These are phyloP conservation scores for Trichoplusia ni DNA, from an alignment of 1,140 invertebrate species.

Conservation along the genomic window DNA sequence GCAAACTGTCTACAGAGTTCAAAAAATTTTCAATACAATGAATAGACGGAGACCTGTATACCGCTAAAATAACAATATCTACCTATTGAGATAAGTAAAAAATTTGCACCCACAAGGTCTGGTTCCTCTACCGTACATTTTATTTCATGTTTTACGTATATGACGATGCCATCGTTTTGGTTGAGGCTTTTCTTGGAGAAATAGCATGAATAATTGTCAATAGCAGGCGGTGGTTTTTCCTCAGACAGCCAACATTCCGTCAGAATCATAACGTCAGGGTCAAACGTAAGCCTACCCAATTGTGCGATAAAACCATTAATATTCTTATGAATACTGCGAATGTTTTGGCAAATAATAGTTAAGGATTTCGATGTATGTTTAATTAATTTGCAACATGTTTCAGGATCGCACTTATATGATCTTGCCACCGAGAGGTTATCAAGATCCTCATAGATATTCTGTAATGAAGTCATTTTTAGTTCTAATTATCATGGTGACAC, in stretches of 20 bases:
- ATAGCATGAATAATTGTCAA: slow-evolving; percentile 14
- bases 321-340: slow-evolving; percentile 33
- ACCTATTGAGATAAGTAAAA: slow-evolving; percentile 11
- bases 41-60: background rate
- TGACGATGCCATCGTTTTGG: slow-evolving; percentile 31
- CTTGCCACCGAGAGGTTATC: slow-evolving; percentile 17
- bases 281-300: slow-evolving; percentile 11
- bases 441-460: slow-evolving; percentile 19
- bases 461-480: background rate
- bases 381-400: slow-evolving; percentile 4
- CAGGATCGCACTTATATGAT: slow-evolving; percentile 17
- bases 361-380: background rate
- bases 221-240: background rate
- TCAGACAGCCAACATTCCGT: slow-evolving; percentile 30
- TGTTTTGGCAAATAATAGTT: too few species aligned
- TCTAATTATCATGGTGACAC: too few species aligned
- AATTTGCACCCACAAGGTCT: slow-evolving; percentile 7
- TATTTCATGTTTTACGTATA: slow-evolving; percentile 17
- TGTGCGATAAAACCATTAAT: slow-evolving; percentile 21
- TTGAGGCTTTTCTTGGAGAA: slow-evolving; percentile 14
- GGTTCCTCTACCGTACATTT: slow-evolving; percentile 15
- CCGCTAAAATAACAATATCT: slow-evolving; percentile 12
- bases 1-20: background rate
- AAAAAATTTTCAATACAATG: slow-evolving; percentile 19
- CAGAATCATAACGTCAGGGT: slow-evolving; percentile 31